phyloP scores from a whole-genome alignment of 2,113 vertebrate genomes.

The Chaetops frenatus region DNA sequence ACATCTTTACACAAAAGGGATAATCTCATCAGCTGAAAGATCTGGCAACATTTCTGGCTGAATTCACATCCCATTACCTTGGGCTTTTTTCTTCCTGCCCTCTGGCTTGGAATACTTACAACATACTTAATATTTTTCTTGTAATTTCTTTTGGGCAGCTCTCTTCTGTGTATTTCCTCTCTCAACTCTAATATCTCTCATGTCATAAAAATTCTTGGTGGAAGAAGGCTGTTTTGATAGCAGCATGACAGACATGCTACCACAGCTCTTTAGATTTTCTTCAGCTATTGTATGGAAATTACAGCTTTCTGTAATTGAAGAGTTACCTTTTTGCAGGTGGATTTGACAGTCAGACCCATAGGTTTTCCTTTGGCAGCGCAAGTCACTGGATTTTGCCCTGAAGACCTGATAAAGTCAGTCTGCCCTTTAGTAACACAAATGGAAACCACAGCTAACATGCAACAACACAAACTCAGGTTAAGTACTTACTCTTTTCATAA shows the following conservation, averaged over 20 bases:
- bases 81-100: background rate
- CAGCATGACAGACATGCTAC: background rate
- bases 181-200: background rate
- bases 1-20: background rate
- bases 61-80: background rate
- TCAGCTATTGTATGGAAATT: background rate
- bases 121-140: background rate
- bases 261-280: background rate
- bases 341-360: background rate
- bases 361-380: background rate
- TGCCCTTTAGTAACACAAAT: background rate
- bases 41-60: background rate
- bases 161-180: background rate
- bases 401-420: background rate
- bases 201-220: background rate
- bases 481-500: background rate
- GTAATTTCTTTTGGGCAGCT: background rate
- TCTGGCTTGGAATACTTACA: background rate
- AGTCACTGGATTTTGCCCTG: background rate
- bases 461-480: background rate
- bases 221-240: background rate
- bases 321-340: background rate
- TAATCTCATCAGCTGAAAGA: background rate
- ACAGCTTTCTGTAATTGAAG: background rate
- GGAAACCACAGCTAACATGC: background rate